Evolutionary conservation across 1,140 invertebrate species (phyloP).

Genomic region (Heliconius hewitsoni): DNA sequence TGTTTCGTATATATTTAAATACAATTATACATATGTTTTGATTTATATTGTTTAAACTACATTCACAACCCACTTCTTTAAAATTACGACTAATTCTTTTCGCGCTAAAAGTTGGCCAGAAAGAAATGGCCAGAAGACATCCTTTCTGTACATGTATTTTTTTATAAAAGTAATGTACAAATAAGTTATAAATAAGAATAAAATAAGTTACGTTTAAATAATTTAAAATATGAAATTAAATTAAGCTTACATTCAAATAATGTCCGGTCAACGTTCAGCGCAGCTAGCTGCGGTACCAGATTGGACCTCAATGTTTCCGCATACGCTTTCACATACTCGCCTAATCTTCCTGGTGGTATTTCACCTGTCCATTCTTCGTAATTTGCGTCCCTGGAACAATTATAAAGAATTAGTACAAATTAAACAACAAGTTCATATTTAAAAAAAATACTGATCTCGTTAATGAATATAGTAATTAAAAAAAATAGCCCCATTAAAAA

Average conservation of each 20-base stretch:
- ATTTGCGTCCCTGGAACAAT: conserved; percentile 42
- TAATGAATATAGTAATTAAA: no score
- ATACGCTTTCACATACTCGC: conserved; percentile 92
- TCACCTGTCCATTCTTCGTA: conserved; percentile 95
- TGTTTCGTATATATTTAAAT: no score
- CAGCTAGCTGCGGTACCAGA: conserved; percentile 90
- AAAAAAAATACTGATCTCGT: background rate
- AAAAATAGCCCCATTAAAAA: no score
- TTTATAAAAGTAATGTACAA: no score
- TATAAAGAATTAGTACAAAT: background rate
- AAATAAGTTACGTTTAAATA: background rate
- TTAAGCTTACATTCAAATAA: conserved; percentile 85
- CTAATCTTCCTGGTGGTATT: conserved; percentile 89
- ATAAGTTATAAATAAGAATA: no score
- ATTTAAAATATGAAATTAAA: background rate
- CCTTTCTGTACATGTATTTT: no score
- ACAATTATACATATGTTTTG: no score
- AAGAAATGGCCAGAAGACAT: no score
- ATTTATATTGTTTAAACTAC: no score
- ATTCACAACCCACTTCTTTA: no score
- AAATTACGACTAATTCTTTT: no score
- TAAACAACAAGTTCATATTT: background rate
- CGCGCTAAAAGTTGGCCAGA: no score
- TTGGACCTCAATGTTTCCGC: conserved; percentile 88
- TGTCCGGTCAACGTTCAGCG: conserved; percentile 90